Evolutionary conservation across 2,113 vertebrate genomes (phyloP).

Genomic region (Pedetes capensis): DNA sequence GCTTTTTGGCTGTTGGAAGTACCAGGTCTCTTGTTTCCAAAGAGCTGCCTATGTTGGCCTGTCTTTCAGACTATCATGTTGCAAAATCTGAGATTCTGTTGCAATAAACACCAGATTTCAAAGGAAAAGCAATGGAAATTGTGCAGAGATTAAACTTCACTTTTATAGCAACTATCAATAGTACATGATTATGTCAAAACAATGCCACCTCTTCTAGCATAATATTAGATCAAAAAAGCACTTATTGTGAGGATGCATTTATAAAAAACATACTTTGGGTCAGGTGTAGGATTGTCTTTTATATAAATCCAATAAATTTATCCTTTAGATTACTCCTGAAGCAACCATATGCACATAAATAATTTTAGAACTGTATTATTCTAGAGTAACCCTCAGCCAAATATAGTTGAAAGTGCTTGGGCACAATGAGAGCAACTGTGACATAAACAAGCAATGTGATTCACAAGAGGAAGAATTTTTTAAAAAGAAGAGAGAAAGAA

Average conservation of each 20-base stretch:
- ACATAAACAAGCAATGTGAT: neutral
- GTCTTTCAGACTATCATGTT: conserved; percentile 61
- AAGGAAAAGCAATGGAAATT: conserved; percentile 54
- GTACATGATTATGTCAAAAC: conserved; percentile 57
- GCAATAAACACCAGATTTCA: conserved; percentile 75
- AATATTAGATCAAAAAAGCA: conserved; percentile 49
- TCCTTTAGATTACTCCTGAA: conserved; percentile 16
- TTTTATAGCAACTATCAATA: conserved; percentile 62
- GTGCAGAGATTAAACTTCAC: conserved; percentile 57
- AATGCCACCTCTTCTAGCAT: conserved; percentile 37
- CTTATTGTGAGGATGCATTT: neutral
- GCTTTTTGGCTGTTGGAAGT: conserved; percentile 19
- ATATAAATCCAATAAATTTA: conserved; percentile 16
- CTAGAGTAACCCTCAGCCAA: neutral
- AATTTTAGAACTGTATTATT: conserved; percentile 30
- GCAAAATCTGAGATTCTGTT: conserved; percentile 69
- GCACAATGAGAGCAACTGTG: neutral
- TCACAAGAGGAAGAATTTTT: neutral
- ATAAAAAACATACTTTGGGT: neutral
- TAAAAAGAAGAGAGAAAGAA: no score
- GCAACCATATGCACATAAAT: conserved; percentile 24
- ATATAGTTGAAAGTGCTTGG: neutral
- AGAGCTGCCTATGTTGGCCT: conserved; percentile 55
- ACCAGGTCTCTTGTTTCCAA: conserved; percentile 54
- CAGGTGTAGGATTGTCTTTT: neutral